Conservation (phyloP, 2,797 vertebrate genomes). For the Petrocephalus sullivani region DNA sequence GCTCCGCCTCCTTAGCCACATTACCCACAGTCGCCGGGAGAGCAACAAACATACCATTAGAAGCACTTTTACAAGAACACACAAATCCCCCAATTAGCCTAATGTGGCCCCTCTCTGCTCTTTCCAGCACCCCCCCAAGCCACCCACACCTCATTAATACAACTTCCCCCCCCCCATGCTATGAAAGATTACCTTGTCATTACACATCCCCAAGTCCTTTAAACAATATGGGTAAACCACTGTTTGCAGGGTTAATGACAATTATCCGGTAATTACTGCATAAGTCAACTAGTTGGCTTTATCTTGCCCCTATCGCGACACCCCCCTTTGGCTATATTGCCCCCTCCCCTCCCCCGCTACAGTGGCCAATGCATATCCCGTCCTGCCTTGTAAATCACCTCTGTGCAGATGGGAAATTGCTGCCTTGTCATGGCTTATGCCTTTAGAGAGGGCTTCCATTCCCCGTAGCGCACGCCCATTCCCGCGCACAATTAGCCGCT, state of each 20-base stretch:
- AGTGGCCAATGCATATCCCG: constrained; percentile 33
- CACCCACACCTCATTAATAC: constrained; percentile 99
- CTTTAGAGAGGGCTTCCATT: constrained; percentile 60
- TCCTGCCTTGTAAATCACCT: constrained; percentile 52
- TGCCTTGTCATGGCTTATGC: constrained; percentile 77
- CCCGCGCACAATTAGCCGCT: constrained; percentile 60
- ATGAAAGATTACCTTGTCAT: constrained; percentile 99
- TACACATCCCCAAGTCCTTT: constrained; percentile 96
- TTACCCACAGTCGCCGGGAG: constrained; percentile 85
- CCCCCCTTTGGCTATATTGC: constrained; percentile 58
- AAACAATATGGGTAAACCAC: constrained; percentile 98
- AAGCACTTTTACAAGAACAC: constrained; percentile 99
- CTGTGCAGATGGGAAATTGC: constrained; percentile 81
- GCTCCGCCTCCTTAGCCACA: constrained; percentile 81
- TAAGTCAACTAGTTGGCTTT: constrained; percentile 84
- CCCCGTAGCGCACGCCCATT: constrained; percentile 46
- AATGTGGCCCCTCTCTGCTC: constrained; percentile 92
- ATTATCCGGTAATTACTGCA: constrained; percentile 99
- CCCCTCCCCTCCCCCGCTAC: constrained; percentile 20
- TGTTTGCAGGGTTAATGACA: constrained; percentile 99
- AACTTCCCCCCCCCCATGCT: constrained; percentile 86
- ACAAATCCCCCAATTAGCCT: constrained; percentile 99
- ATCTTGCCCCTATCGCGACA: constrained; percentile 63
- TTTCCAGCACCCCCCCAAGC: constrained; percentile 83
- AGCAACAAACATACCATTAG: constrained; percentile 98